Conservation (phyloP, 2,113 vertebrate genomes). For the Cygnus atratus region DNA sequence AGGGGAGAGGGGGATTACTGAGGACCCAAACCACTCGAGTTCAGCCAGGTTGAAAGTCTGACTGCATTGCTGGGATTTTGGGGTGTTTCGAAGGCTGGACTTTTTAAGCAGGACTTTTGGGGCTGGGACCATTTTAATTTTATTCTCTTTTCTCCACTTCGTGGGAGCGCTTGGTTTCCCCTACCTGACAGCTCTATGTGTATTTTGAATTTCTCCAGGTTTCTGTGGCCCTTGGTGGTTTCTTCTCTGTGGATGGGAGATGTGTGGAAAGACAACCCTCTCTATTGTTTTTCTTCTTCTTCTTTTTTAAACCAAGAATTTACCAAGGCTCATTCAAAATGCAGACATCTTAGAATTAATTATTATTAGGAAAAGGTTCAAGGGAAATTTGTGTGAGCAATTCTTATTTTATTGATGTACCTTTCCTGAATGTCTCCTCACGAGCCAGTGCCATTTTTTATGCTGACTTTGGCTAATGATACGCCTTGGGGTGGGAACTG, state of each 20-base stretch:
- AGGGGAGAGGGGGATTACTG: background rate
- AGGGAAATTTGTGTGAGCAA: background rate
- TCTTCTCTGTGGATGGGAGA: background rate
- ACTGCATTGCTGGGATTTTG: background rate
- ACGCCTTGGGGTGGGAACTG: background rate
- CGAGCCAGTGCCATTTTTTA: background rate
- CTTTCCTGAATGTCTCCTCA: background rate
- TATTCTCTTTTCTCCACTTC: background rate
- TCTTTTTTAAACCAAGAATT: background rate
- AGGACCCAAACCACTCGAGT: background rate
- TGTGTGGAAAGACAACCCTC: background rate
- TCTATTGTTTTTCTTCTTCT: background rate
- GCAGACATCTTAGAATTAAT: background rate
- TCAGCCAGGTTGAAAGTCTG: background rate
- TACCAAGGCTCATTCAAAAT: background rate
- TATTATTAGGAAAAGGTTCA: background rate
- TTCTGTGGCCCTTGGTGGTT: background rate
- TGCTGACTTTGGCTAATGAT: background rate
- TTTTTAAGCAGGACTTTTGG: background rate
- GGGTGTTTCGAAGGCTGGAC: background rate
- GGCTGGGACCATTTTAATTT: background rate
- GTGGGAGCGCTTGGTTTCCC: background rate
- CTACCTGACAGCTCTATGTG: background rate
- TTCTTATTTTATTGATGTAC: background rate
- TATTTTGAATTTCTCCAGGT: background rate